These are phyloP conservation scores for Acromyrmex heyeri DNA, from an alignment of 1,140 invertebrate genomes.

Conservation along the genomic window DNA sequence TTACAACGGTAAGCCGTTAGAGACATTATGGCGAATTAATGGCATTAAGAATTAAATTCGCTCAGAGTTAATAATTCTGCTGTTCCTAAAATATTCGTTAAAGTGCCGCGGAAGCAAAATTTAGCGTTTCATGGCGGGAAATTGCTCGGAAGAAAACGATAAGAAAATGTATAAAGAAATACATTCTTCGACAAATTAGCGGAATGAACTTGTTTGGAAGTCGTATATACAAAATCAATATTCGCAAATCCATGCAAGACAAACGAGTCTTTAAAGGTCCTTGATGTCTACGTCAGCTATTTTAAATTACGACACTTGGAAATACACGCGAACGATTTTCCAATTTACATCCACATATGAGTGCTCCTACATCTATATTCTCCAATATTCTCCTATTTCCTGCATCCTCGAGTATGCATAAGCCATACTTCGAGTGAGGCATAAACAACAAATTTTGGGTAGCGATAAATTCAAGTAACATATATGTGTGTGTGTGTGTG, in stretches of 20 bases:
- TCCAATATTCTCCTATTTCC: not conserved
- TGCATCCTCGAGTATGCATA: not conserved
- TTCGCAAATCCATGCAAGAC: too few species aligned
- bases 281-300: slow-evolving; percentile 24
- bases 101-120: not conserved
- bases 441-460: slow-evolving; percentile 31
- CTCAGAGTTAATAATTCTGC: not conserved
- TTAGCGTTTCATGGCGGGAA: not conserved
- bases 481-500: not conserved
- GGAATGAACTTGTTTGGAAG: not conserved
- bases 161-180: not conserved
- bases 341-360: not conserved
- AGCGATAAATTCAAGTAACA: slow-evolving; percentile 7
- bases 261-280: slow-evolving; percentile 24
- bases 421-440: not conserved
- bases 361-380: not conserved
- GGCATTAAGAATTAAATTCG: slow-evolving; percentile 17
- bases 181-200: not conserved
- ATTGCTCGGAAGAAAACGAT: not conserved
- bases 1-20: slow-evolving; percentile 22
- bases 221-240: too few species aligned
- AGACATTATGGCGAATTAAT: slow-evolving; percentile 28
- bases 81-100: not conserved
- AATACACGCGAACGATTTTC: slow-evolving; percentile 35
- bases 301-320: slow-evolving; percentile 19